Evolutionary conservation across 2,888 invertebrate genomes (phyloP), one percentile per base, ranked within the genome.

Genomic region (Synergus gifuensis): DNA sequence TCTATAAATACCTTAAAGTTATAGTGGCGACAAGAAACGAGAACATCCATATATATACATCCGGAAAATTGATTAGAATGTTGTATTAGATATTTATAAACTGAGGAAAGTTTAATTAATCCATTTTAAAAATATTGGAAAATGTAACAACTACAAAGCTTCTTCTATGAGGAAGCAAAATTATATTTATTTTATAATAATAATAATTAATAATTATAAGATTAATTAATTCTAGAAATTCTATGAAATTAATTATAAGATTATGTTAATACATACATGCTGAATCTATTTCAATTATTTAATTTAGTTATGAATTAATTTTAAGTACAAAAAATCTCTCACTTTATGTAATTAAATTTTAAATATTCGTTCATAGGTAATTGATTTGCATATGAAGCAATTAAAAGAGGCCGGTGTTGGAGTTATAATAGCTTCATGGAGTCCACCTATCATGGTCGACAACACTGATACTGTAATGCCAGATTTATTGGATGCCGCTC

Each of bases 371-470:
- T 58, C 42, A 36, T 42, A 84, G 83, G 83, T 84, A 66, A 78
- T 83, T 42, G 83, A 84, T 81, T 91, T 93, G 77, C 95, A 95
- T 85, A 94, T 95, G 93, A 91, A 93, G 83, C 94, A 94, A 89
- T 93, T 95, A 16, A 92, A 93, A 69, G 93, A 92, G 66, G 93
- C 94, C 73, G 94, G 95, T 76, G 93, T 95, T 81, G 95, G 95
- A 40, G 83, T 81, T 73, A n/a, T 49, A 22, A 73, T 93, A 4
- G 92, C 94, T 14, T 94, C 93, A 44, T 95, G 92, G 95, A 94
- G 93, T 82, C 94, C 94, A 28, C 92, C 93, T 12, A 91, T 87
- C 44, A 85, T 88, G 16, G 85, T 84, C 4, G 92, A 92, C 87
- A 92, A 93, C 44, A 89, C 93, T 1, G 93, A 93, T 78, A 88